Evolutionary conservation across 2,888 invertebrate genomes (phyloP).

Genomic region (Drosophila macrospina): DNA sequence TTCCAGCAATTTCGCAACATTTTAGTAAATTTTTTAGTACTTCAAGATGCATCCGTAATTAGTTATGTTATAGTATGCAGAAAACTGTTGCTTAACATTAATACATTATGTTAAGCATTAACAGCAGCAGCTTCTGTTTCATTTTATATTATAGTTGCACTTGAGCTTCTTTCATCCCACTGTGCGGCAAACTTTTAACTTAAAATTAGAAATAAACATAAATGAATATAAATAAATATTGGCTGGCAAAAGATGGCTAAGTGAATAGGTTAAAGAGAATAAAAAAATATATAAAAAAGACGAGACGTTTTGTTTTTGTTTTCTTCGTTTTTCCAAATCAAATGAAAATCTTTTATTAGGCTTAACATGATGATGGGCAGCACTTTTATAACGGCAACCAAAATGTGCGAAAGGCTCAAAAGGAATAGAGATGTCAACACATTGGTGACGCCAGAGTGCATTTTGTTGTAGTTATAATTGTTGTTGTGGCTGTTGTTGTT

Average conservation of each 20-base stretch:
- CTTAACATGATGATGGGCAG: conserved; percentile 56
- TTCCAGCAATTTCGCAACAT: too few relatives aligned
- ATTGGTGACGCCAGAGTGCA: conserved; percentile 22
- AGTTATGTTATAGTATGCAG: too few relatives aligned
- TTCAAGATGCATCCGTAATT: too few relatives aligned
- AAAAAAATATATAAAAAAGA: conserved; percentile 43
- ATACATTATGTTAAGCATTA: background rate
- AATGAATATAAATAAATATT: conserved; percentile 26
- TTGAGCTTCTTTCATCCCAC: conserved; percentile 20
- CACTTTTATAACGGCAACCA: conserved; percentile 53
- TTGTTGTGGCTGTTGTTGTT: conserved; percentile 28
- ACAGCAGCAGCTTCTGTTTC: too few relatives aligned
- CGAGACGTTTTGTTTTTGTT: conserved; percentile 36
- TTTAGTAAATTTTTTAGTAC: too few relatives aligned
- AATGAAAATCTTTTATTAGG: conserved; percentile 68
- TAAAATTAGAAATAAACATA: conserved; percentile 24
- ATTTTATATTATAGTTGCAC: background rate
- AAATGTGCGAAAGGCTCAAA: conserved; percentile 33
- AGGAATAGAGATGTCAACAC: conserved; percentile 37
- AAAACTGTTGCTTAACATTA: background rate
- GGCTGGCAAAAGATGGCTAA: conserved; percentile 1
- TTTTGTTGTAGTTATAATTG: conserved; percentile 31
- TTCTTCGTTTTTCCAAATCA: conserved; percentile 60
- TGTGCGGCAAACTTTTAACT: conserved; percentile 36
- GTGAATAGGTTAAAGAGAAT: conserved; percentile 4